Evolutionary conservation across 2,113 vertebrate species (phyloP), one percentile per base, ranked within the genome.

Genomic region (Platycercus adscitus): DNA sequence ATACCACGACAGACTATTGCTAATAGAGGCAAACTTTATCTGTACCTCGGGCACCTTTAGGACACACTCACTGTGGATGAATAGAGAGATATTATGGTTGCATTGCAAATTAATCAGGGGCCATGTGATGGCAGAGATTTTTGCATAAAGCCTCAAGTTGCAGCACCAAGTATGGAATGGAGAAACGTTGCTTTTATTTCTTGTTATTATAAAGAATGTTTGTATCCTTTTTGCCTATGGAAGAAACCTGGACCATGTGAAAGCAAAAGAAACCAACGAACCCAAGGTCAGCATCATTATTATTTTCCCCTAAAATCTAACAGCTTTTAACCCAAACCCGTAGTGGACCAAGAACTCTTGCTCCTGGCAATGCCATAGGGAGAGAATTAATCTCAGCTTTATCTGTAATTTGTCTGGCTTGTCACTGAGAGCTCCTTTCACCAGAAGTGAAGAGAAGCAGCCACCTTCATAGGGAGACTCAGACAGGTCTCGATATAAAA

Each of bases 11-110:
- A 28, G 35, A 56, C 25, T 9, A 8, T 7, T 49, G n/a, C 52
- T 81, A 25, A 60, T 0, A 29, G 23, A 35, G 58, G 16, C 85
- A 41, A 41, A 21, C 5, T 58, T 71, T 10, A 41, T 7, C 77
- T 3, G 0, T 5, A 8, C 50, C 47, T 15, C 1, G 0, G 58
- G n/a, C 14, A 76, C 7, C 29, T n/a, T 47, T 8, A 29, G 31
- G 24, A 58, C 47, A 13, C 0, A 0, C 12, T 65, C 39, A 6
- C 17, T 18, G 39, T 4, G 39, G n/a, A 2, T 17, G 24, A 66
- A 20, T 5, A 18, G 11, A 61, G 21, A n/a, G 13, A 16, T 7
- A 4, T 24, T 64, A 10, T 7, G 44, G 11, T 33, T 61, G n/a
- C 24, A 55, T 9, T 26, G 25, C 10, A 46, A n/a, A 70, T 81